phyloP scores from a whole-genome alignment of 2,113 vertebrate species.

The Spilogale gracilis region DNA sequence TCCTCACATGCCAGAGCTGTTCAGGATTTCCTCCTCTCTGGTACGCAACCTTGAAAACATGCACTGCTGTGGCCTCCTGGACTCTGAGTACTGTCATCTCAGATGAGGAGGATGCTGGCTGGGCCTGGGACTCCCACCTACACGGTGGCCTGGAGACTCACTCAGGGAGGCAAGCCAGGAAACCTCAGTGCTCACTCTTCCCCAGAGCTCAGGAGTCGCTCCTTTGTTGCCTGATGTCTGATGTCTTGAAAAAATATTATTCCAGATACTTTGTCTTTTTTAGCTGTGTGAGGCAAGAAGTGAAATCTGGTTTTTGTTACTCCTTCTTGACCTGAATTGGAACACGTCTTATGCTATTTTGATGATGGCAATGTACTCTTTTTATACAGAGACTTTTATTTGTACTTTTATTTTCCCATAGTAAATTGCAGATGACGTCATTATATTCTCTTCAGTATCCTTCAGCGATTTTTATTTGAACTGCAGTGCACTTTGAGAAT shows the following conservation, averaged over 20 bases:
- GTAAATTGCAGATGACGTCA: background rate
- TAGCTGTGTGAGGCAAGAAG: background rate
- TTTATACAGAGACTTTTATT: background rate
- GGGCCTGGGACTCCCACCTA: fast-evolving
- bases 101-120: background rate
- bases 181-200: background rate
- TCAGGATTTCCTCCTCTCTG: background rate
- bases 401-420: background rate
- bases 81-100: background rate
- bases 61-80: background rate
- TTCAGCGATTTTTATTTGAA: background rate
- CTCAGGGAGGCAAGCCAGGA: background rate
- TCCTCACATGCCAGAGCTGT: background rate
- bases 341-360: background rate
- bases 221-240: background rate
- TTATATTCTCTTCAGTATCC: background rate
- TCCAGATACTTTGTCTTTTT: background rate
- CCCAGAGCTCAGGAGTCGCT: background rate
- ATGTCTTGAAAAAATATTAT: background rate
- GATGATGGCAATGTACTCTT: background rate
- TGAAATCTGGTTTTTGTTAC: background rate
- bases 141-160: background rate
- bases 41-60: background rate
- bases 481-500: background rate
- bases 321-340: background rate